Percentiles rank a stretch among this genome's conserved stretches.
Evolutionary conservation across 2,113 vertebrate genomes (phyloP).

Genomic region (Phylloscopus trochiloides): DNA sequence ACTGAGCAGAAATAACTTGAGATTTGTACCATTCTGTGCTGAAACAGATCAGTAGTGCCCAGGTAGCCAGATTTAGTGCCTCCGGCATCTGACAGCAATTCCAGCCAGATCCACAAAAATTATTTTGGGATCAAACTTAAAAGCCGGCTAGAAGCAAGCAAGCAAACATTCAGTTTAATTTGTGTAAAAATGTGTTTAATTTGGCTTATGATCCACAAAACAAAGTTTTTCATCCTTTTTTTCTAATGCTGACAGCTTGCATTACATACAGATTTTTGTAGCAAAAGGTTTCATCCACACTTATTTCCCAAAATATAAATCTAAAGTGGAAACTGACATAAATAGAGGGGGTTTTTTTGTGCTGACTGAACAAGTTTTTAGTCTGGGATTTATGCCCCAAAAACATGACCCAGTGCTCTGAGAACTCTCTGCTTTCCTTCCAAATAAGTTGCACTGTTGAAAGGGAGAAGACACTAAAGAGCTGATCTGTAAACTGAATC

Average conservation of each 20-base stretch:
- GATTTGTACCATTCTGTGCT: not conserved
- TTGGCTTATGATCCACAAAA: not conserved
- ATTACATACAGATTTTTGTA: constrained; percentile 4
- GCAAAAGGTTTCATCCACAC: constrained; percentile 2
- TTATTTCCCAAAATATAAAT: constrained; percentile 23
- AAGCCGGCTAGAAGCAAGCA: not conserved
- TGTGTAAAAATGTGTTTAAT: not conserved
- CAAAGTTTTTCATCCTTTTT: not conserved
- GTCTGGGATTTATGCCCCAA: not conserved
- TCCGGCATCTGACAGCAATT: not conserved
- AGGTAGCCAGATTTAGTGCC: constrained; percentile 23
- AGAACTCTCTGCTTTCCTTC: not conserved
- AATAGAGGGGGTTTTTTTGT: not conserved
- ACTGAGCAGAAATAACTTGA: constrained; percentile 16
- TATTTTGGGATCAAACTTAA: constrained; percentile 23
- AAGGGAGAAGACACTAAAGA: not conserved
- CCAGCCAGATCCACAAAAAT: not conserved
- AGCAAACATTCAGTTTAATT: not conserved
- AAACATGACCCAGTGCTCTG: not conserved
- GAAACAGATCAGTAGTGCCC: not conserved
- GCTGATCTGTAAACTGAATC: not conserved
- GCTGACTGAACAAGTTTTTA: not conserved
- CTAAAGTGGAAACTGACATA: constrained; percentile 3
- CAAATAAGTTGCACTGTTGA: not conserved
- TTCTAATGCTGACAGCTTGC: constrained; percentile 12